Conservation (phyloP, 2,888 invertebrate genomes). For the Nemotelus nigrinus region DNA sequence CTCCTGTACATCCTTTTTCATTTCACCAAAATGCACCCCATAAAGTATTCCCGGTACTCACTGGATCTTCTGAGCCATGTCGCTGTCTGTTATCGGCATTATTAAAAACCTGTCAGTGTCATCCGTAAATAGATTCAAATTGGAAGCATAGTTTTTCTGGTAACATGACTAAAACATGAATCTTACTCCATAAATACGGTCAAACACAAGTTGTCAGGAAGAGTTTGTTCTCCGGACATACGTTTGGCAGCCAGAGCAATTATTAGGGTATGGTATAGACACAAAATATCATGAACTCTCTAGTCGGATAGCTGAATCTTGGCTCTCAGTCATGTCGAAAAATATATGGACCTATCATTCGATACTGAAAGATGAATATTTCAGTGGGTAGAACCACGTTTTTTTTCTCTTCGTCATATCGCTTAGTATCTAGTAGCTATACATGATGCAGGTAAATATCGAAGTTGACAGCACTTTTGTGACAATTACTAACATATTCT, state of each 20-base stretch:
- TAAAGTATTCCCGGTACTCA: too few species aligned
- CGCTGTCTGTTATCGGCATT: constrained; percentile 17
- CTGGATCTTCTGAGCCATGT: neutral
- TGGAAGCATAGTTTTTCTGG: neutral
- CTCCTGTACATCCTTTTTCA: too few species aligned
- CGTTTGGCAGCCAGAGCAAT: constrained; percentile 23
- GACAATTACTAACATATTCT: constrained; percentile 40
- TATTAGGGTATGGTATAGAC: constrained; percentile 22
- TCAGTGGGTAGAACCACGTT: constrained; percentile 25
- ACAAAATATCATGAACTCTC: constrained; percentile 21
- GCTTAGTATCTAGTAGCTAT: too few species aligned
- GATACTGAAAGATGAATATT: constrained; percentile 32
- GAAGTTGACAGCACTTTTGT: constrained; percentile 41
- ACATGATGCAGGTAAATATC: constrained; percentile 23
- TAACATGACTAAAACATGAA: too few species aligned
- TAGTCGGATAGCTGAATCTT: neutral
- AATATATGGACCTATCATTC: neutral
- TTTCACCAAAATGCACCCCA: too few species aligned
- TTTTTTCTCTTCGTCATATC: neutral
- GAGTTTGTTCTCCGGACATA: constrained; percentile 11
- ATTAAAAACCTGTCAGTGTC: constrained; percentile 37
- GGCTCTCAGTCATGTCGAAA: constrained; percentile 33
- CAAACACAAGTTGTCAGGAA: constrained; percentile 35
- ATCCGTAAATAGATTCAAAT: constrained; percentile 28
- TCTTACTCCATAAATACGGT: too few species aligned